Percentiles rank a stretch among this genome's conserved stretches.
Evolutionary conservation across 2,113 vertebrate genomes (phyloP).

Genomic region (Ammodytes marinus): DNA sequence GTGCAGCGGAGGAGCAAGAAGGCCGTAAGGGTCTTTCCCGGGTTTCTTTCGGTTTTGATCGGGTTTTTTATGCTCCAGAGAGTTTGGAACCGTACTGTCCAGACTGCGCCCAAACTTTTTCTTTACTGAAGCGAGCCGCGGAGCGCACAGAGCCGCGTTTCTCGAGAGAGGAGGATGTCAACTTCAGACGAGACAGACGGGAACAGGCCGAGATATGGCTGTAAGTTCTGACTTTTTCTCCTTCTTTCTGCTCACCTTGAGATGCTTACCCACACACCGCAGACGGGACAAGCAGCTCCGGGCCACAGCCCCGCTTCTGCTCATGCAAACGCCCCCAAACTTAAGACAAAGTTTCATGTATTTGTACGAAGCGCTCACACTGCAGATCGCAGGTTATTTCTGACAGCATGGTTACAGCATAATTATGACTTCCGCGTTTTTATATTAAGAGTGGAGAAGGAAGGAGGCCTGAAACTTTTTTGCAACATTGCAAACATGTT

Average conservation of each 20-base stretch:
- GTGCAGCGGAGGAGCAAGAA: conserved; percentile 65
- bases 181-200: conserved; percentile 86
- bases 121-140: conserved; percentile 1
- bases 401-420: conserved; percentile 62
- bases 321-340: conserved; percentile 5
- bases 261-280: not conserved
- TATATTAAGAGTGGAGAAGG: not conserved
- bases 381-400: not conserved
- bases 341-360: not conserved
- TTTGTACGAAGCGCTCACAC: not conserved
- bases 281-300: not conserved
- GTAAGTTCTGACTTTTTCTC: conserved; percentile 76
- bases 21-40: conserved; percentile 71
- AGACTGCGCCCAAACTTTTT: conserved; percentile 22
- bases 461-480: conserved; percentile 11
- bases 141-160: conserved; percentile 56
- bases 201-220: conserved; percentile 84
- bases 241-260: conserved; percentile 36
- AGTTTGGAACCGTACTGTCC: not conserved
- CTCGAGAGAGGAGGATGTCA: conserved; percentile 79
- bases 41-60: conserved; percentile 1
- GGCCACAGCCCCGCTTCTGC: not conserved
- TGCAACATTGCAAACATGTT: conserved; percentile 5
- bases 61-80: not conserved
- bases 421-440: conserved; percentile 80